A percentile compares a stretch with the other conserved stretches of the same genome.
Evolutionary conservation across 2,888 invertebrate species (phyloP).

Genomic region (Scotopteryx bipunctaria): DNA sequence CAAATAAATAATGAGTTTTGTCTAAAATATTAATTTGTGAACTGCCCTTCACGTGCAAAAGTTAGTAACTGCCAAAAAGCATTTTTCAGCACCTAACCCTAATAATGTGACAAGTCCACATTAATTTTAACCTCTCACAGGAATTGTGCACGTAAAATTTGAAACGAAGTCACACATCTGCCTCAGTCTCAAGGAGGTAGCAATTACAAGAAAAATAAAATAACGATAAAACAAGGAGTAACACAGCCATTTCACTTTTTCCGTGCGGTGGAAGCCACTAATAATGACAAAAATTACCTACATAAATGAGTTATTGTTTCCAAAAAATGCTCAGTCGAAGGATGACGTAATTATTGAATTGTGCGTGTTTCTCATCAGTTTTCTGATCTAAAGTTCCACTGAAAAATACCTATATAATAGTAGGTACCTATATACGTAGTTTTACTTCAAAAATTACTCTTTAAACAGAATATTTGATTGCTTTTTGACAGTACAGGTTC

Average conservation of each 20-base stretch:
- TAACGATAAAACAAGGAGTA: slow-evolving; percentile 52
- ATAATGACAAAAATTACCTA: slow-evolving; percentile 56
- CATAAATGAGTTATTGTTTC: slow-evolving; percentile 54
- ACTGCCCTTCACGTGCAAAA: no score
- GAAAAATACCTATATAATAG: slow-evolving; percentile 5
- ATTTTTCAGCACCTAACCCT: neutral
- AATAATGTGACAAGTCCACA: slow-evolving; percentile 39
- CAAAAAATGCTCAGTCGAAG: slow-evolving; percentile 20
- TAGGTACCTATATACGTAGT: no score
- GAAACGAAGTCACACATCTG: slow-evolving; percentile 76
- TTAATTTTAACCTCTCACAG: slow-evolving; percentile 31
- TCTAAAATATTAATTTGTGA: no score
- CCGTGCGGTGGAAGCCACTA: slow-evolving; percentile 32
- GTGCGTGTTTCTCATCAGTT: slow-evolving; percentile 12
- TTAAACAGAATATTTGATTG: no score
- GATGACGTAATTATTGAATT: slow-evolving; percentile 5
- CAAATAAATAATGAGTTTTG: no score
- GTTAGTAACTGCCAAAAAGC: neutral
- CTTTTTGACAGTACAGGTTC: no score
- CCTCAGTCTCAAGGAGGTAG: slow-evolving; percentile 64
- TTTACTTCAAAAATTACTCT: no score
- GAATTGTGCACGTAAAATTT: slow-evolving; percentile 65
- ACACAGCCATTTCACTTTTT: slow-evolving; percentile 63
- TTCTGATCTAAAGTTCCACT: neutral
- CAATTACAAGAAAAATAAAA: slow-evolving; percentile 69